Percentiles rank a stretch among this genome's conserved stretches.
Evolutionary conservation across 2,888 invertebrate genomes (phyloP).

Genomic region (Diaphora mendica): DNA sequence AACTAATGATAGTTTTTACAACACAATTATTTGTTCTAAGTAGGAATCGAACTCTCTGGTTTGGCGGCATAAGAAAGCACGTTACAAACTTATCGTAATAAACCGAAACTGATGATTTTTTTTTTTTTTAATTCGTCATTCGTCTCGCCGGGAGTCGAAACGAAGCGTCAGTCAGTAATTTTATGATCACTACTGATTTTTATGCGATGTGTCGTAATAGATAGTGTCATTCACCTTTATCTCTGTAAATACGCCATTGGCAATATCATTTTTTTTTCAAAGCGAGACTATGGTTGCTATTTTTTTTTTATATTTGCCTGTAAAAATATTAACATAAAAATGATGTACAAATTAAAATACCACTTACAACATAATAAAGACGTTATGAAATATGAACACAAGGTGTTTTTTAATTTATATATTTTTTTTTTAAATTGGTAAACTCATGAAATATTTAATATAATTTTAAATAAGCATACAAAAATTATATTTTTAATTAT

Average conservation of each 20-base stretch:
- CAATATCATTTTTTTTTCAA: slow-evolving; percentile 19
- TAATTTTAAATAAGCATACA: too few species aligned
- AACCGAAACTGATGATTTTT: slow-evolving; percentile 57
- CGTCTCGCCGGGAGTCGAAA: slow-evolving; percentile 51
- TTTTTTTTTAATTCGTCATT: slow-evolving; percentile 54
- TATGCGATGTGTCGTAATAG: slow-evolving; percentile 51
- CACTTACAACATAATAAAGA: background rate
- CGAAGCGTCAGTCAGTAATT: slow-evolving; percentile 49
- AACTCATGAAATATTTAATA: background rate
- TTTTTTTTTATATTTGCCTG: background rate
- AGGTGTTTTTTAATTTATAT: background rate
- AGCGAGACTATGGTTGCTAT: background rate
- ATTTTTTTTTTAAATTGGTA: background rate
- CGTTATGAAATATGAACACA: background rate
- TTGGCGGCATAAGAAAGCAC: slow-evolving; percentile 56
- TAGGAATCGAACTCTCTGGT: too few species aligned
- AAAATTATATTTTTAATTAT: background rate
- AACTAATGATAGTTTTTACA: too few species aligned
- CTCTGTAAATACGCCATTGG: slow-evolving; percentile 34
- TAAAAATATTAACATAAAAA: background rate
- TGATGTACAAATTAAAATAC: background rate
- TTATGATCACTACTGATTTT: slow-evolving; percentile 55
- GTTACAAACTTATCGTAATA: slow-evolving; percentile 71
- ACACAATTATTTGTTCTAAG: too few species aligned
- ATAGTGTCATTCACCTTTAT: slow-evolving; percentile 54